phyloP scores from a whole-genome alignment of 2,113 vertebrate genomes.

The Raja brachyura region DNA sequence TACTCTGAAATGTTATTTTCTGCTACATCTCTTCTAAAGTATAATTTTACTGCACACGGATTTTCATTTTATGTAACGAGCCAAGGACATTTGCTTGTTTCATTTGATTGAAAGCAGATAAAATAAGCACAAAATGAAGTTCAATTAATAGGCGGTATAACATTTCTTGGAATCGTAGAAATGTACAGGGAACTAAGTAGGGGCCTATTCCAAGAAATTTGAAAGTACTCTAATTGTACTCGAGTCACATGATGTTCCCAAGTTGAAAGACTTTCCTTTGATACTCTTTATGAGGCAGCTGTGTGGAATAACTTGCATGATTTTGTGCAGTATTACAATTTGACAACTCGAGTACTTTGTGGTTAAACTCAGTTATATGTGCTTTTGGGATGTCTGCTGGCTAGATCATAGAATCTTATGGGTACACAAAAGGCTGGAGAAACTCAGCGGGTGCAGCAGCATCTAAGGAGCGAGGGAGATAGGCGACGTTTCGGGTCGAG shows the following conservation, averaged over 20 bases:
- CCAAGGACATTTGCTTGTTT: neutral
- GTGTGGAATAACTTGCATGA: neutral
- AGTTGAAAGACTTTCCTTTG: neutral
- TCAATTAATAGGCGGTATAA: neutral
- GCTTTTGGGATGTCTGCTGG: constrained; percentile 3
- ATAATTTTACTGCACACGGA: neutral
- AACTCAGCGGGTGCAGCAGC: no score
- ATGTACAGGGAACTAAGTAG: no score
- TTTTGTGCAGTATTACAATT: neutral
- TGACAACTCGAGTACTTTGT: neutral
- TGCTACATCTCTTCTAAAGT: neutral
- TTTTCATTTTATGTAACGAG: neutral
- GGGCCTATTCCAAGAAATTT: neutral
- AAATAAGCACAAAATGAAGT: neutral
- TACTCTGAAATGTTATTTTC: neutral
- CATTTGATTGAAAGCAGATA: neutral
- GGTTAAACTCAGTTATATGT: neutral
- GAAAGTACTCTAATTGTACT: neutral
- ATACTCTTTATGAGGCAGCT: neutral
- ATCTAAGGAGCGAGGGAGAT: no score
- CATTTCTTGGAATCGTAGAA: neutral
- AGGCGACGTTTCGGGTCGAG: no score
- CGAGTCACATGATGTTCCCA: neutral
- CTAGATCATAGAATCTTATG: neutral
- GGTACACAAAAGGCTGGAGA: no score